These are phyloP conservation scores for Ganaspis brasiliensis DNA, from an alignment of 2,888 invertebrate genomes.

Conservation along the genomic window DNA sequence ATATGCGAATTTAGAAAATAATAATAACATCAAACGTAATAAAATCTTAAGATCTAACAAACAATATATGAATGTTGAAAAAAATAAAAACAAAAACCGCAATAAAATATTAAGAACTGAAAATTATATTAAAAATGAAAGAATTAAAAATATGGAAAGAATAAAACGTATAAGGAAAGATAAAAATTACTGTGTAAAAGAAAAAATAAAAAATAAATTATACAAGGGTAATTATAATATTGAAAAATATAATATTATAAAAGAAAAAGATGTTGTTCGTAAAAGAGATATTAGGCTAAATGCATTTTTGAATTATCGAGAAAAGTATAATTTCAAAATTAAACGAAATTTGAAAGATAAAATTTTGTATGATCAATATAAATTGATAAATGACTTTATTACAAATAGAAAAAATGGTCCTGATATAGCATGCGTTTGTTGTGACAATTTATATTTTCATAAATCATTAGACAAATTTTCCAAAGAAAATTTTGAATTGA, in stretches of 20 bases:
- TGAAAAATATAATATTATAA: background rate
- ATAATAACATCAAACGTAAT: background rate
- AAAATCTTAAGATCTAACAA: background rate
- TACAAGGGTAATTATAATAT: background rate
- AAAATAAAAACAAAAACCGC: background rate
- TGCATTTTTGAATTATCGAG: constrained; percentile 2
- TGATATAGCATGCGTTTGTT: constrained; percentile 40
- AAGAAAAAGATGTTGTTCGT: background rate
- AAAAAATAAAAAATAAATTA: constrained; percentile 8
- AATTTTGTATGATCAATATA: background rate
- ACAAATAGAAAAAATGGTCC: constrained; percentile 42
- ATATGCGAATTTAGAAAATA: background rate
- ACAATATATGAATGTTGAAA: constrained; percentile 3
- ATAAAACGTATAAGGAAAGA: constrained; percentile 19
- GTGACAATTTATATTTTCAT: constrained; percentile 43
- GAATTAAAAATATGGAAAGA: constrained; percentile 2
- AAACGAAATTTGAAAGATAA: background rate
- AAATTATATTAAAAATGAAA: constrained; percentile 14
- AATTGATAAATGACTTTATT: constrained; percentile 39
- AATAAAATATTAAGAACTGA: constrained; percentile 8
- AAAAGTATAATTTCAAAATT: constrained; percentile 3
- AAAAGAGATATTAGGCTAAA: constrained; percentile 17
- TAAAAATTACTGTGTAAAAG: background rate
- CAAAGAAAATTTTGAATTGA: constrained; percentile 24
- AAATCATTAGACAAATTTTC: constrained; percentile 22